These are phyloP conservation scores for Dryocosmus kuriphilus DNA, from an alignment of 2,888 invertebrate species.

Conservation along the genomic window DNA sequence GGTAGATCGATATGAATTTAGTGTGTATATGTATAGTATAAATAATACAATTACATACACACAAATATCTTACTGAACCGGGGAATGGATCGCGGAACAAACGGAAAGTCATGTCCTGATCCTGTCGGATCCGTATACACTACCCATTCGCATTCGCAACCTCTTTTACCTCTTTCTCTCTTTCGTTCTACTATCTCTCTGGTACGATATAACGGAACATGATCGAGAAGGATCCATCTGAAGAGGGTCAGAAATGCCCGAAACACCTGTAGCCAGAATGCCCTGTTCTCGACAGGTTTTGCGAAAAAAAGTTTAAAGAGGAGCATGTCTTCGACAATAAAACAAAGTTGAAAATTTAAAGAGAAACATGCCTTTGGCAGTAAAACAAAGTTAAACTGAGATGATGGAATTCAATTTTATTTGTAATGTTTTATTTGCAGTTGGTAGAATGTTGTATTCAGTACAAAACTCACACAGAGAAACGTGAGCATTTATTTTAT, in stretches of 20 bases:
- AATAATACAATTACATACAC: neutral
- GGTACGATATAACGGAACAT: slow-evolving; percentile 55
- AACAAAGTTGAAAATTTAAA: neutral
- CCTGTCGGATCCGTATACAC: neutral
- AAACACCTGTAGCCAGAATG: neutral
- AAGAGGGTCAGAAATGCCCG: slow-evolving; percentile 4
- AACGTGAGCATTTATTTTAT: too few relatives aligned
- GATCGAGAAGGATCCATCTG: slow-evolving; percentile 18
- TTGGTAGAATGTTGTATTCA: too few relatives aligned
- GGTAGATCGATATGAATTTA: neutral
- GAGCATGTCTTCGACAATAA: neutral
- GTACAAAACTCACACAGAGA: too few relatives aligned
- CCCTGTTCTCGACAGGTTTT: neutral
- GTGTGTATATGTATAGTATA: neutral
- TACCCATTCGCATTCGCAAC: neutral
- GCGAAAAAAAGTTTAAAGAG: neutral
- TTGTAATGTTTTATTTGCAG: too few relatives aligned
- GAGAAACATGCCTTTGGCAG: neutral
- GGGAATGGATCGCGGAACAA: slow-evolving; percentile 5
- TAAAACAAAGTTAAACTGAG: too few relatives aligned
- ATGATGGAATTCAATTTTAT: too few relatives aligned
- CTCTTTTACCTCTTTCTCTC: slow-evolving; percentile 47
- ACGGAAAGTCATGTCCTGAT: slow-evolving; percentile 20
- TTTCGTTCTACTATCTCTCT: slow-evolving; percentile 53
- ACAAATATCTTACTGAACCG: slow-evolving; percentile 15